These are phyloP conservation scores for Watsonalla binaria DNA, from an alignment of 2,888 invertebrate species.

Conservation along the genomic window DNA sequence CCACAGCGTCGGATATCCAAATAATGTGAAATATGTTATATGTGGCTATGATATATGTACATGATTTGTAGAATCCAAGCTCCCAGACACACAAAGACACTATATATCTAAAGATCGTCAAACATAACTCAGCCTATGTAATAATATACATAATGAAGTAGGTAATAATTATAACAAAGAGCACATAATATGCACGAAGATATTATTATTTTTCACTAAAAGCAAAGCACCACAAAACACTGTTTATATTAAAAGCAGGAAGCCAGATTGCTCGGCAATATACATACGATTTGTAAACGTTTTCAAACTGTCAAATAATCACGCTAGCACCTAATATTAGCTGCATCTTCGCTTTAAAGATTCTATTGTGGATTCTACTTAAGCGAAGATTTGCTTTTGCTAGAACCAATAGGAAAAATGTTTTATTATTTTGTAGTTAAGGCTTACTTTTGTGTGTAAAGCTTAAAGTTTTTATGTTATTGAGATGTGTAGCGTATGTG, in stretches of 20 bases:
- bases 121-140: neutral
- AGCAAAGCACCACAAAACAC: slow-evolving; percentile 46
- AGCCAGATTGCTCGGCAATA: slow-evolving; percentile 75
- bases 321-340: slow-evolving; percentile 76
- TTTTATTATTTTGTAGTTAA: slow-evolving; percentile 19
- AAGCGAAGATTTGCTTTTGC: slow-evolving; percentile 33
- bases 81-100: no score
- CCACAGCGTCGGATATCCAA: no score
- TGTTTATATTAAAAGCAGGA: slow-evolving; percentile 73
- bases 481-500: slow-evolving; percentile 47
- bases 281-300: slow-evolving; percentile 70
- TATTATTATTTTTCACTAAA: slow-evolving; percentile 54
- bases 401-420: slow-evolving; percentile 11
- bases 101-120: no score
- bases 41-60: neutral
- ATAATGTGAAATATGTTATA: no score
- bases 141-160: slow-evolving; percentile 8
- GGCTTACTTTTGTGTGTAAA: slow-evolving; percentile 29
- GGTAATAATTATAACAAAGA: slow-evolving; percentile 44
- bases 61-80: neutral
- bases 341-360: slow-evolving; percentile 64
- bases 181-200: slow-evolving; percentile 43
- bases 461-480: slow-evolving; percentile 50
- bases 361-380: slow-evolving; percentile 59
- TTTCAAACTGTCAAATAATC: slow-evolving; percentile 79